phyloP scores from a whole-genome alignment of 92 coral and sea anemone genomes.

The Plumapathes pennacea region DNA sequence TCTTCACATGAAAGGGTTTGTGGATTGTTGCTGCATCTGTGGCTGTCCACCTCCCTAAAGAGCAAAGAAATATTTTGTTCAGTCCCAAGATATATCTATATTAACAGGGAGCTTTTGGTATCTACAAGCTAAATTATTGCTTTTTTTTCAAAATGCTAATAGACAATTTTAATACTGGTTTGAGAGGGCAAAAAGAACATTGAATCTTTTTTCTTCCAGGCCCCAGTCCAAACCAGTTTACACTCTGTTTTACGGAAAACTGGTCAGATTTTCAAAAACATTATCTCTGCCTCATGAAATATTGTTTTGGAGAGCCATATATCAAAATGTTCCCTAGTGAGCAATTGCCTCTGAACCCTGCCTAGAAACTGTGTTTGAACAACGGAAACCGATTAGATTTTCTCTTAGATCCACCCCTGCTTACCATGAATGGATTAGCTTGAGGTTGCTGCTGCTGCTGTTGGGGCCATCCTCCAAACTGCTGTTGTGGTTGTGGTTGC shows the following conservation, averaged over 20 bases:
- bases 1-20: slow-evolving; percentile 96
- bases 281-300: background rate
- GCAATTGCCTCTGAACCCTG: too few relatives aligned
- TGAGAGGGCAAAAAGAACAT: too few relatives aligned
- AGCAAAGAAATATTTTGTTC: background rate
- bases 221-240: too few relatives aligned
- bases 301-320: background rate
- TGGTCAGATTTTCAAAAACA: too few relatives aligned
- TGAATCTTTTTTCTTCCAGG: too few relatives aligned
- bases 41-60: slow-evolving; percentile 81
- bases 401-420: slow-evolving; percentile 4
- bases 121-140: too few relatives aligned
- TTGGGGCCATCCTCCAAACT: slow-evolving; percentile 96
- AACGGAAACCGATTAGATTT: too few relatives aligned
- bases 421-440: slow-evolving; percentile 92
- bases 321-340: background rate
- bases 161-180: too few relatives aligned
- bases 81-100: background rate
- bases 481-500: slow-evolving; percentile 69
- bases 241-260: too few relatives aligned
- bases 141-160: too few relatives aligned
- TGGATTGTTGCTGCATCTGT: slow-evolving; percentile 93
- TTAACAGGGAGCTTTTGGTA: background rate
- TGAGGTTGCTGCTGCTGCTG: slow-evolving; percentile 76
- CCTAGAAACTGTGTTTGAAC: too few relatives aligned